phyloP scores from a whole-genome alignment of 2,797 vertebrate species.

The Pseudocheirus occidentalis region DNA sequence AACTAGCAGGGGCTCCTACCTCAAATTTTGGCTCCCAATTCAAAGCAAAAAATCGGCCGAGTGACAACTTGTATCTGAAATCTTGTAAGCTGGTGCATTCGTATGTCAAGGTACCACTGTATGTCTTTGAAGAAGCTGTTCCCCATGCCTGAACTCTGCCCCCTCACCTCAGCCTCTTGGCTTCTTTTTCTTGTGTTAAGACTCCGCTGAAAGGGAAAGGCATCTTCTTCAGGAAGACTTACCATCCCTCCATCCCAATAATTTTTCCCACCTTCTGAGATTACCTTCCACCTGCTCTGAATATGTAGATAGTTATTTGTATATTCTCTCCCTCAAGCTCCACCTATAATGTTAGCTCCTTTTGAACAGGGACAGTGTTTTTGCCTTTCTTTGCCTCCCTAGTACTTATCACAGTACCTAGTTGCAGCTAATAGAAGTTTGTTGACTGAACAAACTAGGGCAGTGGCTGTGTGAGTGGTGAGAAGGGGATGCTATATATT shows the following conservation, averaged over 20 bases:
- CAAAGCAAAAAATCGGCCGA: too few species aligned
- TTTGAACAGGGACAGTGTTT: neutral
- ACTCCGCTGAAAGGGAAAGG: neutral
- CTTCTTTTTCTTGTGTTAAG: neutral
- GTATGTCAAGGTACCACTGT: too few species aligned
- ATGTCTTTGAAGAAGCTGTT: neutral
- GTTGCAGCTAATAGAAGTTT: neutral
- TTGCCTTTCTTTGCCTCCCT: neutral
- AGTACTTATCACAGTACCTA: neutral
- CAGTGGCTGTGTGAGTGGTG: neutral
- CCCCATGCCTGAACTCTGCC: neutral
- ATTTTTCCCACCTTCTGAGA: neutral
- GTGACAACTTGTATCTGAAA: too few species aligned
- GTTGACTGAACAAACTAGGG: neutral
- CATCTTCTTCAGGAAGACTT: neutral
- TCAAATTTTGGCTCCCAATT: too few species aligned
- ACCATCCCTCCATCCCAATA: neutral
- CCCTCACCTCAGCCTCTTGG: neutral
- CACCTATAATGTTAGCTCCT: neutral
- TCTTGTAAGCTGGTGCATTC: too few species aligned
- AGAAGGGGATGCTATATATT: neutral
- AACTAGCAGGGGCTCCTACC: too few species aligned
- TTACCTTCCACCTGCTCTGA: neutral
- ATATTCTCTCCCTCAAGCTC: neutral
- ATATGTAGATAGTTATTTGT: neutral